Evolutionary conservation across 2,888 invertebrate species (phyloP).

Genomic region (Dromius quadrimaculatus): DNA sequence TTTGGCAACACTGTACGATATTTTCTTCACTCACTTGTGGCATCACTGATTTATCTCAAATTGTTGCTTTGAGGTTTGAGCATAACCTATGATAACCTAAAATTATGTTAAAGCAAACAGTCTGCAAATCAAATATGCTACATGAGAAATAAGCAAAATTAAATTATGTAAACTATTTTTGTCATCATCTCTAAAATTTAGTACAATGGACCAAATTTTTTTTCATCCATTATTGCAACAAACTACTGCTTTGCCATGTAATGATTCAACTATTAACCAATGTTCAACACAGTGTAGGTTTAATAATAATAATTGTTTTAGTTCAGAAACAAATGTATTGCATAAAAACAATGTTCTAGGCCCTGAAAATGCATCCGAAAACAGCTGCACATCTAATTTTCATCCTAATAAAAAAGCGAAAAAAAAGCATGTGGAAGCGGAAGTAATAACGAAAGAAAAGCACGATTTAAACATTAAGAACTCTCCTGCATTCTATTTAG

Average conservation of each 20-base stretch:
- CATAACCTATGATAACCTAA: too few relatives aligned
- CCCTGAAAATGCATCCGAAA: conserved; percentile 21
- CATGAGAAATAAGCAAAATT: too few relatives aligned
- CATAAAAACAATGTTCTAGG: neutral
- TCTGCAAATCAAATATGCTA: too few relatives aligned
- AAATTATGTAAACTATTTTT: too few relatives aligned
- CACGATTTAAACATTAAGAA: conserved; percentile 45
- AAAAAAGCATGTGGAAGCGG: conserved; percentile 24
- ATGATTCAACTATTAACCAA: neutral
- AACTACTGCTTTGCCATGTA: conserved; percentile 7
- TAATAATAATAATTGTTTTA: neutral
- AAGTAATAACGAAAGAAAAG: conserved; percentile 43
- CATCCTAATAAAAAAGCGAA: conserved; percentile 3
- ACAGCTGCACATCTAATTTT: neutral
- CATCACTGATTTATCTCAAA: too few relatives aligned
- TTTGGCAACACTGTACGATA: too few relatives aligned
- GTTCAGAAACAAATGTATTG: neutral
- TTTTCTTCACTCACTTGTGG: too few relatives aligned
- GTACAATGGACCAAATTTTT: conserved; percentile 28
- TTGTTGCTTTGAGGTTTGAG: too few relatives aligned
- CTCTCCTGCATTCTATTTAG: conserved; percentile 47
- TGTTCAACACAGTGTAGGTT: conserved; percentile 32
- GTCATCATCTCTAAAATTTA: too few relatives aligned
- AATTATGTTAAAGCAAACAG: too few relatives aligned
- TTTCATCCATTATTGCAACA: conserved; percentile 33